Base-by-base conservation (phyloP, 2,797 vertebrate species). In the Brachyalestes nurse region DNA sequence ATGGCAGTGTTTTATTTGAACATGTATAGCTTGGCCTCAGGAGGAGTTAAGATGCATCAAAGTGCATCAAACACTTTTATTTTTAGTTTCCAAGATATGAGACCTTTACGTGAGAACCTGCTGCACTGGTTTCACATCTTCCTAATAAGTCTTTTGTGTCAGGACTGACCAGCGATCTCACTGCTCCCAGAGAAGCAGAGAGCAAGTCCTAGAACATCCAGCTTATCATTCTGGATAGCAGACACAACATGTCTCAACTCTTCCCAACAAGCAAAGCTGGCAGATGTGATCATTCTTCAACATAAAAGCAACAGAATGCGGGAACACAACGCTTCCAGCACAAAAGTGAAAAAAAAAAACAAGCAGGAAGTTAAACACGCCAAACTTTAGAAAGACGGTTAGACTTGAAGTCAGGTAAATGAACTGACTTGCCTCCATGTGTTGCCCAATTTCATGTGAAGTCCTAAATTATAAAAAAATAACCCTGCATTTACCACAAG, bases 191-290 rank as follows among this genome's bases (percentile, higher is more conserved):
- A 61, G 70, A 60, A 79, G 40, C 47, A 76, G 17, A 80, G 49
- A 71, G 66, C 75, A 53, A 61, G 9, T 71, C 76, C 71, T 49
- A 60, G 65, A 70, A 66, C 76, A 79, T 69, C 69, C 61, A 65
- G 65, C 76, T 79, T 64, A 76, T 83, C 76, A 62, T 40, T 62
- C 23, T 21, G 45, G 66, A 81, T 58, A 45, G 61, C 78, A 85
- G 72, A 81, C 78, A 71, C 42, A 81, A 58, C 69, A n/a, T 82
- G 83, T 47, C 81, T 78, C 28, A 66, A 78, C 74, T 12, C 40
- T 80, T 72, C 79, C 69, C 51, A 67, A 55, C 51, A 67, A 55
- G 74, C 84, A 75, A 75, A 84, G 81, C 77, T 62, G 45, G 19
- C 53, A 79, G 72, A 87, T 82, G 25, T 12, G 72, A 80, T 82